phyloP scores from a whole-genome alignment of 23 tunicate species.

The Corella eumyota region DNA sequence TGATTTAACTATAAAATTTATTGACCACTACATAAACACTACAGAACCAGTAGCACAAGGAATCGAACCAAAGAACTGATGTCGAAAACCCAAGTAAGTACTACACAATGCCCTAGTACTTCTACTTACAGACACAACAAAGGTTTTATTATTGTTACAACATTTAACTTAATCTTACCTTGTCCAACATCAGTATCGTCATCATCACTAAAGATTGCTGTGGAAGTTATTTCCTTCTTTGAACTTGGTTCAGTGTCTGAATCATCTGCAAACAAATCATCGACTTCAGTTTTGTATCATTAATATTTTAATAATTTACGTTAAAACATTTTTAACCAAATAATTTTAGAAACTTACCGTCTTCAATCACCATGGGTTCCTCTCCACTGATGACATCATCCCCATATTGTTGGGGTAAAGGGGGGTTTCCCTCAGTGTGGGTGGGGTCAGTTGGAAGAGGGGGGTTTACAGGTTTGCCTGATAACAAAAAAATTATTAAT shows the following conservation, averaged over 20 bases:
- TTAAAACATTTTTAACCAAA: no score
- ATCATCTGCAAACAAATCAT: conserved; percentile 32
- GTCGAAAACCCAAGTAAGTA: no score
- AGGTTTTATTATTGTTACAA: no score
- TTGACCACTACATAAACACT: no score
- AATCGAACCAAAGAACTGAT: no score
- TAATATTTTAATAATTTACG: background rate
- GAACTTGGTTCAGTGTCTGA: conserved; percentile 32
- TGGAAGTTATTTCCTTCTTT: conserved; percentile 9
- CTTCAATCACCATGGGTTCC: conserved; percentile 85
- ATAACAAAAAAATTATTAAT: background rate
- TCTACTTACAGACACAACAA: no score
- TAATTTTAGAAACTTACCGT: no score
- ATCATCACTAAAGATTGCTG: conserved; percentile 78
- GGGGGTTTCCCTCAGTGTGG: conserved; percentile 17
- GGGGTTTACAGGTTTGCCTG: background rate
- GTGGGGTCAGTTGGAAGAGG: no score
- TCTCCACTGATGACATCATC: conserved; percentile 57
- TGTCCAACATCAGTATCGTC: conserved; percentile 46
- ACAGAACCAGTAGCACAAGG: no score
- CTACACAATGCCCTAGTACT: no score
- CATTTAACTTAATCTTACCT: no score
- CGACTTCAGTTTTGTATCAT: background rate
- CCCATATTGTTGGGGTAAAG: conserved; percentile 16
- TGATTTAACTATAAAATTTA: no score